These are phyloP conservation scores for Berghia stephanieae DNA, from an alignment of 1,140 invertebrate genomes.

Conservation along the genomic window DNA sequence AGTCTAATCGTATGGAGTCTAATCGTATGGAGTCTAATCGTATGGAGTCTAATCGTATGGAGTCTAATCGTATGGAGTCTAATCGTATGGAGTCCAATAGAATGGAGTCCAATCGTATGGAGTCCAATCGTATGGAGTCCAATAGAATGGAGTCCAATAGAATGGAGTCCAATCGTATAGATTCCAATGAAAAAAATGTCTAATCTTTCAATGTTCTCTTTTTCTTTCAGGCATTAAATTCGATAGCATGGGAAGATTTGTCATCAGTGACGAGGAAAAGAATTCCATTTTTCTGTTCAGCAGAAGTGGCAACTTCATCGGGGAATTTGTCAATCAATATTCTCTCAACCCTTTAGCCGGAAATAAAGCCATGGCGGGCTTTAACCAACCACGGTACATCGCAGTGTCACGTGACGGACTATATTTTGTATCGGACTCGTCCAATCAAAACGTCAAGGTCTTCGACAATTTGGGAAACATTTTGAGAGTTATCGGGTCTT, in stretches of 20 bases:
- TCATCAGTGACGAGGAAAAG: constrained; percentile 35
- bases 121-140: no score
- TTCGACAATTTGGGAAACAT: constrained; percentile 47
- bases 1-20: no score
- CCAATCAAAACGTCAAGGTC: constrained; percentile 52
- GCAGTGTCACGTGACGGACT: constrained; percentile 34
- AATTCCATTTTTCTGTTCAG: constrained; percentile 36
- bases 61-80: no score
- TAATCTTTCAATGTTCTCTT: no score
- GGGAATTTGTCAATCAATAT: background rate
- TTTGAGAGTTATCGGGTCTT: constrained; percentile 74
- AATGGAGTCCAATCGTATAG: no score
- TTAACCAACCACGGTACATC: constrained; percentile 44
- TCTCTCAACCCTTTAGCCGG: background rate
- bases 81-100: no score
- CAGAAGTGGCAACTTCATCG: constrained; percentile 24
- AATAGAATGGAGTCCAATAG: no score
- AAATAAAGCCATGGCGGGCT: background rate
- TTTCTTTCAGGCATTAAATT: constrained; percentile 33
- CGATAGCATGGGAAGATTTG: constrained; percentile 29
- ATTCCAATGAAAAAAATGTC: no score
- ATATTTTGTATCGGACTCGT: constrained; percentile 56
- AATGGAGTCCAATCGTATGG: no score
- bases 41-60: no score
- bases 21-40: no score